Conservation (phyloP, 2,113 vertebrate species). For the Anas platyrhynchos region DNA sequence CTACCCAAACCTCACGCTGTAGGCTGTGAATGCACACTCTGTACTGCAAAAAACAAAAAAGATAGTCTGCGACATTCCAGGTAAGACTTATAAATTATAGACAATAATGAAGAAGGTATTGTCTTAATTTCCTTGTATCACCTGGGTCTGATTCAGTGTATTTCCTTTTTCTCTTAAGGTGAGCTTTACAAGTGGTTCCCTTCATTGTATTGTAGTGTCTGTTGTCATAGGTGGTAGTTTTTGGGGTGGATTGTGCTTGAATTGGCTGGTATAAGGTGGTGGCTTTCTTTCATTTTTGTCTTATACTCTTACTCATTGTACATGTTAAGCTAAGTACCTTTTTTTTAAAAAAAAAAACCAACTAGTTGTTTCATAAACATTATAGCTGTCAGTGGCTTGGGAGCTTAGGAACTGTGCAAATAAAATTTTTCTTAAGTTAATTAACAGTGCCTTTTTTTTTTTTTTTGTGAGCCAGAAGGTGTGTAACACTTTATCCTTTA, state of each 20-base stretch:
- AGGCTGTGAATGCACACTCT: constrained; percentile 96
- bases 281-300: background rate
- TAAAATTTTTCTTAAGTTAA: background rate
- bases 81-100: constrained; percentile 60
- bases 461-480: background rate
- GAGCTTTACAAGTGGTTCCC: background rate
- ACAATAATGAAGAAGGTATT: background rate
- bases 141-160: background rate
- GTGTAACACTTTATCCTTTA: background rate
- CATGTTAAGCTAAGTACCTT: background rate
- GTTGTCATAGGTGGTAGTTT: background rate
- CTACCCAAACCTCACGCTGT: constrained; percentile 96
- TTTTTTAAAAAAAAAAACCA: background rate
- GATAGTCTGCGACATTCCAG: constrained; percentile 97
- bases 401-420: background rate
- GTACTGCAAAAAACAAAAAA: constrained; percentile 99
- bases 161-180: background rate
- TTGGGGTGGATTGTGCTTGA: background rate
- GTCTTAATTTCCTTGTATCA: background rate
- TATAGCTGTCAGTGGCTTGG: background rate
- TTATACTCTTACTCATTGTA: background rate
- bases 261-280: background rate
- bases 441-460: background rate
- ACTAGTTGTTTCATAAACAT: background rate
- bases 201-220: background rate